A percentile compares a stretch with the other conserved stretches of the same genome.
phyloP scores from a whole-genome alignment of 2,113 vertebrate species.

The Tetrao urogallus region DNA sequence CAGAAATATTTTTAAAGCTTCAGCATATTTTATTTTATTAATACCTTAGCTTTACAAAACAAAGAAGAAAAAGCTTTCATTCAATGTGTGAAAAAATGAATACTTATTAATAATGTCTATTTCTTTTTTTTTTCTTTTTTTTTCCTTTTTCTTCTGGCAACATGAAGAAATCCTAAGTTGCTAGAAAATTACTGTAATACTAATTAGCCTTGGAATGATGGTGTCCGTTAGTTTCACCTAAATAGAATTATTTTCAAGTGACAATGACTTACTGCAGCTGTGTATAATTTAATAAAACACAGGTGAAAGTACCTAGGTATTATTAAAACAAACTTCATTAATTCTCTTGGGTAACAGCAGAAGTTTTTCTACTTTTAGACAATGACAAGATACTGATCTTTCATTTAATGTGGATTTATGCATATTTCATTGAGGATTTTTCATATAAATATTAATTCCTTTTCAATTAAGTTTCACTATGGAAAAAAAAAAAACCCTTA shows the following conservation, averaged over 20 bases:
- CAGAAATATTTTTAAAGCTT: background rate
- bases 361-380: background rate
- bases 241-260: background rate
- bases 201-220: fast-evolving
- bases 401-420: background rate
- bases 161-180: background rate
- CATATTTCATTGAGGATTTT: background rate
- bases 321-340: background rate
- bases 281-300: background rate
- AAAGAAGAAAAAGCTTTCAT: background rate
- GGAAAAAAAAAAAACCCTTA: background rate
- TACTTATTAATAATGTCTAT: background rate
- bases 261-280: background rate
- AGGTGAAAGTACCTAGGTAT: background rate
- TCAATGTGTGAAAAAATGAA: background rate
- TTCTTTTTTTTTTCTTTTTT: background rate
- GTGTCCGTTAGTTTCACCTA: background rate
- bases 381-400: background rate
- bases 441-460: background rate
- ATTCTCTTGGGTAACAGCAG: background rate
- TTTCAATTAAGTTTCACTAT: background rate
- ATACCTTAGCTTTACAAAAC: background rate
- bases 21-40: background rate
- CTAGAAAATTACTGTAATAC: background rate
- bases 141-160: background rate